A percentile compares a stretch with the other conserved stretches of the same genome.
These are phyloP conservation scores for Eristalis intricaria DNA, from an alignment of 2,888 invertebrate species.

Conservation along the genomic window DNA sequence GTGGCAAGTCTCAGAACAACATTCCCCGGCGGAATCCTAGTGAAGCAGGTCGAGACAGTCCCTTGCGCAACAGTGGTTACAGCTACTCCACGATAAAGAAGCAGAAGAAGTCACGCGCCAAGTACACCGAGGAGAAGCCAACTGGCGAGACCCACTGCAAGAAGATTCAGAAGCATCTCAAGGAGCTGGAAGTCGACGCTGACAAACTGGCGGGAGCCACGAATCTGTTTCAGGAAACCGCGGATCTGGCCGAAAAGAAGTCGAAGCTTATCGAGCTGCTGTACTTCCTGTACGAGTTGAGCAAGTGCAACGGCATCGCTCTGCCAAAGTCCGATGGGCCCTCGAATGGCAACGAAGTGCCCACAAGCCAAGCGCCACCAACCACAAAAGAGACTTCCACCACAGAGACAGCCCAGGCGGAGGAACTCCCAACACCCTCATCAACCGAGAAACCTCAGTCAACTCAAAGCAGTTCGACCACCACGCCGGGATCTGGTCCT, in stretches of 20 bases:
- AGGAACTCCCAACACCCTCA: neutral
- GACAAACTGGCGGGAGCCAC: conserved; percentile 3
- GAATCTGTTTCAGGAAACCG: neutral
- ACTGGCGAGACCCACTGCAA: conserved; percentile 25
- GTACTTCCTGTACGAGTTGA: conserved; percentile 75
- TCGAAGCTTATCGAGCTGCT: conserved; percentile 76
- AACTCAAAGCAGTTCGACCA: neutral
- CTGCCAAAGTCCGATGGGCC: neutral
- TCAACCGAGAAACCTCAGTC: neutral
- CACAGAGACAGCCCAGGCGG: neutral
- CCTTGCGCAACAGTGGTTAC: neutral
- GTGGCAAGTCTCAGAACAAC: neutral
- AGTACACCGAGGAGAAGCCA: neutral
- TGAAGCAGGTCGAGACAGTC: neutral
- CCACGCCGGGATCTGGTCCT: neutral
- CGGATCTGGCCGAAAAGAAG: conserved; percentile 54
- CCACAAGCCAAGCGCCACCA: neutral
- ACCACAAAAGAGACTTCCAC: neutral
- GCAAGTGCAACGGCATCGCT: conserved; percentile 43
- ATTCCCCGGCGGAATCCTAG: neutral
- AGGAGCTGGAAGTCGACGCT: conserved; percentile 28
- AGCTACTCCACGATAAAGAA: conserved; percentile 14
- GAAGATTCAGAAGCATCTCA: conserved; percentile 48
- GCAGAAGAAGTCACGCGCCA: conserved; percentile 1
- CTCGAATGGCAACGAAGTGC: neutral